Percentiles rank a stretch among this genome's conserved stretches.
phyloP scores from a whole-genome alignment of 2,113 vertebrate genomes.

The Charina bottae region DNA sequence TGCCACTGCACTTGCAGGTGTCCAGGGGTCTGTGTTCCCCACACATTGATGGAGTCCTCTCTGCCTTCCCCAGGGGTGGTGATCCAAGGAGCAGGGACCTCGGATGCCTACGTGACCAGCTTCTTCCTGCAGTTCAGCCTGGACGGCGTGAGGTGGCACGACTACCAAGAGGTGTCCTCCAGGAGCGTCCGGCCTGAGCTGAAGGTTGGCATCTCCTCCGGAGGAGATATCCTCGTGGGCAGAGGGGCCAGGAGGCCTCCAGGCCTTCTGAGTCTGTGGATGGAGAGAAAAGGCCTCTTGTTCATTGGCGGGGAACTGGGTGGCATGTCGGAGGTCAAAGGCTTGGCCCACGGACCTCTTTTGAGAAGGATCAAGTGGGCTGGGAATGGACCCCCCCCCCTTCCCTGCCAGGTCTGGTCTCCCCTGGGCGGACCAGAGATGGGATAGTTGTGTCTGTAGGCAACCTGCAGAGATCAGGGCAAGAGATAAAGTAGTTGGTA shows the following conservation, averaged over 20 bases:
- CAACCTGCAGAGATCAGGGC: no score
- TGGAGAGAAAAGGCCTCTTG: no score
- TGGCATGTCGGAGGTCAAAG: neutral
- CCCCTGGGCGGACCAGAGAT: no score
- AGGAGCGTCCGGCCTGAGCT: conserved; percentile 55
- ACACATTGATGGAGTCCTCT: neutral
- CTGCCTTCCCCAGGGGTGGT: conserved; percentile 75
- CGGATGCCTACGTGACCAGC: conserved; percentile 73
- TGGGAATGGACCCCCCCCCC: neutral
- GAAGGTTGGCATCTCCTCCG: conserved; percentile 58
- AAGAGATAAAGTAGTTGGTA: neutral
- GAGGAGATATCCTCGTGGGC: neutral
- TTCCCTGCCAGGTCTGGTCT: no score
- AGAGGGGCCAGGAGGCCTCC: neutral
- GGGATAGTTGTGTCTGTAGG: no score
- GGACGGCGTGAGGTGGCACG: conserved; percentile 77
- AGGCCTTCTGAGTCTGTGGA: neutral
- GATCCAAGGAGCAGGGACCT: conserved; percentile 75
- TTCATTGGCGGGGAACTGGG: neutral
- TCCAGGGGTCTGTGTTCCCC: no score
- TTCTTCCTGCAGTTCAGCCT: conserved; percentile 85
- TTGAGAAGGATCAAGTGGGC: neutral
- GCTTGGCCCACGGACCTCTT: neutral
- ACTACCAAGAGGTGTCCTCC: conserved; percentile 72
- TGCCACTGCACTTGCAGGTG: no score